Percentiles rank a stretch among this genome's conserved stretches.
Evolutionary conservation across 2,797 vertebrate genomes (phyloP).

Genomic region (Hoplostethus mediterraneus): DNA sequence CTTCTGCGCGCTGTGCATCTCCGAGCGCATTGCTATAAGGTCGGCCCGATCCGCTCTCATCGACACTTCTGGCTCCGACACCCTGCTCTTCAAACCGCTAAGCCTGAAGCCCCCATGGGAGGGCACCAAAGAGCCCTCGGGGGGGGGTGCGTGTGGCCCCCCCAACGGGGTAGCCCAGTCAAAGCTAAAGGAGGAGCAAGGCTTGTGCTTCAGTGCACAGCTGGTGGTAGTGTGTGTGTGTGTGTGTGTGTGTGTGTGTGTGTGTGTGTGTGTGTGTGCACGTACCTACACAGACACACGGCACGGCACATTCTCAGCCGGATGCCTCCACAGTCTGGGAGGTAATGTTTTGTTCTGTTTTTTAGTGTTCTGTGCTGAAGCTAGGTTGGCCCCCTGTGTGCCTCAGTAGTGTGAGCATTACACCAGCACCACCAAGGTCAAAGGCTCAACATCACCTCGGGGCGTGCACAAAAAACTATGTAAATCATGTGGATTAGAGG

Average conservation of each 20-base stretch:
- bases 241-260: slow-evolving; percentile 9
- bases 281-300: slow-evolving; percentile 19
- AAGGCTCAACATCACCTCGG: slow-evolving; percentile 26
- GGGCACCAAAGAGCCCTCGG: slow-evolving; percentile 67
- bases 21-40: slow-evolving; percentile 44
- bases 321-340: slow-evolving; percentile 50
- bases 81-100: slow-evolving; percentile 51
- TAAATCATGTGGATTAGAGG: background rate
- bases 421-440: slow-evolving; percentile 41
- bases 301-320: slow-evolving; percentile 43
- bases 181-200: slow-evolving; percentile 72
- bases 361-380: slow-evolving; percentile 50
- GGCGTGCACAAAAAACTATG: slow-evolving; percentile 4
- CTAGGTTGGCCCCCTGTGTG: slow-evolving; percentile 37
- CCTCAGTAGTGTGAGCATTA: slow-evolving; percentile 45
- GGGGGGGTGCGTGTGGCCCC: slow-evolving; percentile 64
- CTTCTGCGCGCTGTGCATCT: slow-evolving; percentile 45
- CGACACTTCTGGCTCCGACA: slow-evolving; percentile 25
- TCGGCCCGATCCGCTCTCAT: slow-evolving; percentile 48
- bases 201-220: slow-evolving; percentile 77
- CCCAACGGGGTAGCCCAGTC: slow-evolving; percentile 65
- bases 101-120: slow-evolving; percentile 61
- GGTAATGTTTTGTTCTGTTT: slow-evolving; percentile 64
- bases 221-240: slow-evolving; percentile 63
- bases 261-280: background rate